Percentiles rank a stretch among this genome's conserved stretches.
Evolutionary conservation across 1,140 invertebrate species (phyloP).

Genomic region (Drosophila pseudoananassae): DNA sequence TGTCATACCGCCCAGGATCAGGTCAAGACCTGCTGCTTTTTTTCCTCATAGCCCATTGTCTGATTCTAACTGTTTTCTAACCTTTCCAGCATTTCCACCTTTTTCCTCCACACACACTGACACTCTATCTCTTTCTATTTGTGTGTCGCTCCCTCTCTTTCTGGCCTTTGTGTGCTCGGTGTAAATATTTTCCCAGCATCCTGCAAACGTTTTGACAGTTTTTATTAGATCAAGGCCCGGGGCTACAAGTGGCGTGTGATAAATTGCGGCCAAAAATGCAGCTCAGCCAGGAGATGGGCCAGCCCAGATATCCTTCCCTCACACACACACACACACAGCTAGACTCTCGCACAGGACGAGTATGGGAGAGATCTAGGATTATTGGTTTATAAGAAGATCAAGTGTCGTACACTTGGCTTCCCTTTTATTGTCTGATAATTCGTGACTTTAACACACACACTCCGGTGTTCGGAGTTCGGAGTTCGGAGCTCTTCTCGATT

Average conservation of each 20-base stretch:
- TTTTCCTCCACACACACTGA: no score
- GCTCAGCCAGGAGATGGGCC: constrained; percentile 34
- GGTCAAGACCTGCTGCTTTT: constrained; percentile 59
- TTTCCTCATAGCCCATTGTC: constrained; percentile 45
- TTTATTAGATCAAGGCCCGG: constrained; percentile 75
- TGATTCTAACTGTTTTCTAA: constrained; percentile 53
- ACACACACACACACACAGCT: constrained; percentile 4
- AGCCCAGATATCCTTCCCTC: constrained; percentile 21
- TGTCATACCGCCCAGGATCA: constrained; percentile 71
- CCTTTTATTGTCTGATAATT: constrained; percentile 39
- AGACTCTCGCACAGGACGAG: not conserved
- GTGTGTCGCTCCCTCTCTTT: not conserved
- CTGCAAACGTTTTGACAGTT: constrained; percentile 81
- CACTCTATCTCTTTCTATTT: not conserved
- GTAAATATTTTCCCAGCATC: constrained; percentile 80
- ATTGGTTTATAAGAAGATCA: constrained; percentile 33
- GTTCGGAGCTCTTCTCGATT: not conserved
- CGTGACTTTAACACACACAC: constrained; percentile 55
- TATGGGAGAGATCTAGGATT: not conserved
- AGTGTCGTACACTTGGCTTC: constrained; percentile 55
- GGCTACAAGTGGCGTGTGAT: constrained; percentile 75
- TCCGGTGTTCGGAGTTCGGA: no score
- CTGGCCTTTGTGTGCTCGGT: constrained; percentile 41
- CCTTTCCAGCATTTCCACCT: not conserved
- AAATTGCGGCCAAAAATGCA: constrained; percentile 72